Percentiles rank a stretch among this genome's conserved stretches.
Evolutionary conservation across 2,113 vertebrate genomes (phyloP).

Genomic region (Coreoperca whiteheadi): DNA sequence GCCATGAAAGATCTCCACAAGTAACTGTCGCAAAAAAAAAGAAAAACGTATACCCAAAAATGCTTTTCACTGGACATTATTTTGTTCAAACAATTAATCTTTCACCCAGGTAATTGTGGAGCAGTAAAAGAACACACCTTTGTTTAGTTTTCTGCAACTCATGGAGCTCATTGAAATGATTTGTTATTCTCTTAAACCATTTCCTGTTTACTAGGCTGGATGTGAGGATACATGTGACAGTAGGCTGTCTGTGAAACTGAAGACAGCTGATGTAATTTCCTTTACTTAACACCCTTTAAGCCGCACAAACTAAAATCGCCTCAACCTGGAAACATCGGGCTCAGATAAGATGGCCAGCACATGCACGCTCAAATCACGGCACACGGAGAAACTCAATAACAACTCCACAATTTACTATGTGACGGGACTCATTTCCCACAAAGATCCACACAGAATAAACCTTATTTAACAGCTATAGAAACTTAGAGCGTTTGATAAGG

Average conservation of each 20-base stretch:
- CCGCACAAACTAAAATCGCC: constrained; percentile 7
- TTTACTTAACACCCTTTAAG: constrained; percentile 56
- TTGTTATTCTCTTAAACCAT: constrained; percentile 42
- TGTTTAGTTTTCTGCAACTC: constrained; percentile 25
- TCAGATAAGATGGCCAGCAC: constrained; percentile 35
- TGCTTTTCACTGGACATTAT: constrained; percentile 1
- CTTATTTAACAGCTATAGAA: constrained; percentile 28
- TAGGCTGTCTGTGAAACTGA: constrained; percentile 46
- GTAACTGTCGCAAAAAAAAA: constrained; percentile 15
- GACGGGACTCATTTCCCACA: not conserved
- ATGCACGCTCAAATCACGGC: constrained; percentile 5
- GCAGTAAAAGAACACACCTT: not conserved
- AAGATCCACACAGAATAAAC: constrained; percentile 15
- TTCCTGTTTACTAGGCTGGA: constrained; percentile 72
- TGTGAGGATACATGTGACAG: constrained; percentile 56
- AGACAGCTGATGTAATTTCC: constrained; percentile 67
- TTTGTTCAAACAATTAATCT: not conserved
- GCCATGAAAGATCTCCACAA: not conserved
- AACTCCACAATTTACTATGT: not conserved
- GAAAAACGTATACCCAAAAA: constrained; percentile 5
- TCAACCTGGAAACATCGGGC: constrained; percentile 63
- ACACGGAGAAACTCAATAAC: constrained; percentile 9
- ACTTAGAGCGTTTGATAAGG: constrained; percentile 25
- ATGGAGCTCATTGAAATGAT: constrained; percentile 51
- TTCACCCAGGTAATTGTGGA: not conserved